phyloP scores from a whole-genome alignment of 2,113 vertebrate species.

The Zingel zingel region DNA sequence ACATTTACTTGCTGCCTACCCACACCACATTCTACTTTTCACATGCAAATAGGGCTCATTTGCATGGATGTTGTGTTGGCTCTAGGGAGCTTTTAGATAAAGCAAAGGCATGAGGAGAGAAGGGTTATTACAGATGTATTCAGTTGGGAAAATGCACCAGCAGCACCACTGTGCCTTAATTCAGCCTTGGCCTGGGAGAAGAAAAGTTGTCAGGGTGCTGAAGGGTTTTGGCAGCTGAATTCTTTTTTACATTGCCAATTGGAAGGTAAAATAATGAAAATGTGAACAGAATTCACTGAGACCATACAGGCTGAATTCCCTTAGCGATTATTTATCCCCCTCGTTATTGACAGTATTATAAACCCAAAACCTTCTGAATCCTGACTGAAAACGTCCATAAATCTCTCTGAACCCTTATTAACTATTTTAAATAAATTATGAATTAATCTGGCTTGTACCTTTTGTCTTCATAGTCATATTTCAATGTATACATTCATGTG shows the following conservation, averaged over 20 bases:
- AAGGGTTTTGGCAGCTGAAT: background rate
- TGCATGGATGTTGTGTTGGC: conserved; percentile 17
- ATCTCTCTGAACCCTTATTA: background rate
- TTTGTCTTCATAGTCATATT: no score
- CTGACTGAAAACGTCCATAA: background rate
- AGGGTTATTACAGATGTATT: background rate
- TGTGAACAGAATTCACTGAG: background rate
- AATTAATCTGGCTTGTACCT: no score
- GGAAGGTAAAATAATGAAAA: background rate
- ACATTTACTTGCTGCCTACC: background rate
- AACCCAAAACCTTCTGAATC: background rate
- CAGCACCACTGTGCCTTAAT: background rate
- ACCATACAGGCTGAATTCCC: background rate
- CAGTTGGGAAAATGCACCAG: background rate
- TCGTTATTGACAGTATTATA: background rate
- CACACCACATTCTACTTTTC: background rate
- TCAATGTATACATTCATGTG: background rate
- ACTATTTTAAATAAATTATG: no score
- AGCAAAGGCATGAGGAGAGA: background rate
- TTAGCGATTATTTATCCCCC: background rate
- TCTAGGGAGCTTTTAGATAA: background rate
- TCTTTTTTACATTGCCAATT: background rate
- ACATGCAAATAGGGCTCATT: conserved; percentile 50
- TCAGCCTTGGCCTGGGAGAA: background rate
- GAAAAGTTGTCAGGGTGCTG: background rate